A percentile compares a stretch with the other conserved stretches of the same genome.
These are phyloP conservation scores for Pagrus major DNA, from an alignment of 2,113 vertebrate species.

Conservation along the genomic window DNA sequence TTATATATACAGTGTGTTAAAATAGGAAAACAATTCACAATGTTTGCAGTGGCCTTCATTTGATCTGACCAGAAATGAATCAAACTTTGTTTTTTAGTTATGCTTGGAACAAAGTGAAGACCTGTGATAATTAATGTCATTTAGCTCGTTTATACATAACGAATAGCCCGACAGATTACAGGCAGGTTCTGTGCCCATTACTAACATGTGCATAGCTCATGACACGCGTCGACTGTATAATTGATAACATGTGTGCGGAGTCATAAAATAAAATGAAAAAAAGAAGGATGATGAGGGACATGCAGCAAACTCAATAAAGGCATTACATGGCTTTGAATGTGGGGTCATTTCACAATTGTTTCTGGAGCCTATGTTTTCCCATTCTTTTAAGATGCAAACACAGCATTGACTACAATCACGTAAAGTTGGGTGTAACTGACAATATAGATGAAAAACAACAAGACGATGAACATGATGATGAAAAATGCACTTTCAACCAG, in stretches of 20 bases:
- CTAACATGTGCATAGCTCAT: neutral
- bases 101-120: neutral
- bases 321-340: neutral
- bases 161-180: neutral
- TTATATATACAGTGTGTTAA: slow-evolving; percentile 3
- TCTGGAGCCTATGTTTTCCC: neutral
- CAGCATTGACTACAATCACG: neutral
- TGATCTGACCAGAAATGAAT: neutral
- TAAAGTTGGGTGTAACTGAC: no score
- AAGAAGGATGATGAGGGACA: neutral
- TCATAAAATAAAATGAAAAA: neutral
- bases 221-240: neutral
- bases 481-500: neutral
- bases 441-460: neutral
- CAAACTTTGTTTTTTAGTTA: neutral
- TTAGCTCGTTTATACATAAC: neutral
- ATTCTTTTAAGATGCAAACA: neutral
- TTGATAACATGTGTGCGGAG: neutral
- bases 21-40: neutral
- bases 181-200: neutral
- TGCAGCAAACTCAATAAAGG: neutral
- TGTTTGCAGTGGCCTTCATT: slow-evolving; percentile 7
- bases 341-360: neutral
- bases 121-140: neutral
- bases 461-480: neutral